Conservation (phyloP, 2,797 vertebrate genomes). For the Sebastes miniatus region DNA sequence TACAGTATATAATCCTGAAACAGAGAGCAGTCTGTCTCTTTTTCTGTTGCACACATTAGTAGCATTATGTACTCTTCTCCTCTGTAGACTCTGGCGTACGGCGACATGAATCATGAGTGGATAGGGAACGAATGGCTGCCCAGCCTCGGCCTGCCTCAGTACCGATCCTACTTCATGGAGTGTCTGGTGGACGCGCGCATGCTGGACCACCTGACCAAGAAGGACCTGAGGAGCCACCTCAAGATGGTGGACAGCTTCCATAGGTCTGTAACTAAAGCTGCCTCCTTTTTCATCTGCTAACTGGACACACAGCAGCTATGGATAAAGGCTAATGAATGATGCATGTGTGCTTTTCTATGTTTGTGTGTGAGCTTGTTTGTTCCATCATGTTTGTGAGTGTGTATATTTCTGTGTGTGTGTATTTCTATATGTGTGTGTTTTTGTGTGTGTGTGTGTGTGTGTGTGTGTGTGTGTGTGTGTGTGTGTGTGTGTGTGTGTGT, state of each 20-base stretch:
- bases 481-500: background rate
- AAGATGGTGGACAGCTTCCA: slow-evolving; percentile 99
- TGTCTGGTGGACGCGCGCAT: slow-evolving; percentile 97
- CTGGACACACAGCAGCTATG: slow-evolving; percentile 16
- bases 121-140: slow-evolving; percentile 98
- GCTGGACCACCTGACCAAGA: slow-evolving; percentile 98
- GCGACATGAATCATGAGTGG: slow-evolving; percentile 99
- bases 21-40: background rate
- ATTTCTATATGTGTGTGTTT: slow-evolving; percentile 3
- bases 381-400: background rate
- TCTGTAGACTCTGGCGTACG: slow-evolving; percentile 92
- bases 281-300: slow-evolving; percentile 11
- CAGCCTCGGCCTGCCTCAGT: slow-evolving; percentile 95
- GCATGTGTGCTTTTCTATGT: slow-evolving; percentile 16
- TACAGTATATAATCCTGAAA: background rate
- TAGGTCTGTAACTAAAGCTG: slow-evolving; percentile 75
- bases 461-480: too few relatives aligned
- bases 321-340: slow-evolving; percentile 42
- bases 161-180: slow-evolving; percentile 99
- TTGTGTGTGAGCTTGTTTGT: background rate
- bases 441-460: slow-evolving; percentile 4
- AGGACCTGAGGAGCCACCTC: slow-evolving; percentile 96
- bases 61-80: slow-evolving; percentile 7
- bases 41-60: background rate
- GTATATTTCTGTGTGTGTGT: slow-evolving; percentile 6